These are phyloP conservation scores for Clarias fuscus DNA, from an alignment of 2,797 vertebrate species.

Conservation along the genomic window DNA sequence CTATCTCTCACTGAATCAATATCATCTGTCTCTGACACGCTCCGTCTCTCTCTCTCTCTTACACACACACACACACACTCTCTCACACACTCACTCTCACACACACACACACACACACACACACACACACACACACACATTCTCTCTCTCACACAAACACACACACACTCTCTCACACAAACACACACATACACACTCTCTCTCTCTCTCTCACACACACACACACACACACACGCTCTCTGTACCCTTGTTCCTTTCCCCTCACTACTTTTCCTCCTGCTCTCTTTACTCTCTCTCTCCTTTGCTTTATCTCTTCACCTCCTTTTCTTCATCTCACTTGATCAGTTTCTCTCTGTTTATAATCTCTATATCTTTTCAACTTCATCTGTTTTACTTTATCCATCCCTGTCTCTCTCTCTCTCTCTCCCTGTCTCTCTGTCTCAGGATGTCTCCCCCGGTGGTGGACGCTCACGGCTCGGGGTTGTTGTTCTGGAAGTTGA, in stretches of 20 bases:
- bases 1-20: not conserved
- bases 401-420: not conserved
- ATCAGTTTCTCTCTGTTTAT: not conserved
- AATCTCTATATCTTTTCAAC: not conserved
- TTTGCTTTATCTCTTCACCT: too few relatives aligned
- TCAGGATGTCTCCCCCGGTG: conserved; percentile 86
- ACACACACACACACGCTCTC: too few relatives aligned
- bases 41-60: not conserved
- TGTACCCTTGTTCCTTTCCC: too few relatives aligned
- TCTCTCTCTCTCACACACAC: too few relatives aligned
- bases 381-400: too few relatives aligned
- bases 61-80: too few relatives aligned
- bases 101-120: not conserved
- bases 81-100: not conserved
- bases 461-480: conserved; percentile 90
- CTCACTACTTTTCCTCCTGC: too few relatives aligned
- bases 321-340: too few relatives aligned
- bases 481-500: conserved; percentile 92
- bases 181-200: too few relatives aligned
- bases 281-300: too few relatives aligned
- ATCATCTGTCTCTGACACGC: not conserved
- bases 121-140: not conserved
- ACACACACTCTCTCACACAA: not conserved
- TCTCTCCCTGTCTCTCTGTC: not conserved
- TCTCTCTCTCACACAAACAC: not conserved